Base-by-base conservation (phyloP, 2,888 invertebrate genomes). In the Tipula lateralis region DNA sequence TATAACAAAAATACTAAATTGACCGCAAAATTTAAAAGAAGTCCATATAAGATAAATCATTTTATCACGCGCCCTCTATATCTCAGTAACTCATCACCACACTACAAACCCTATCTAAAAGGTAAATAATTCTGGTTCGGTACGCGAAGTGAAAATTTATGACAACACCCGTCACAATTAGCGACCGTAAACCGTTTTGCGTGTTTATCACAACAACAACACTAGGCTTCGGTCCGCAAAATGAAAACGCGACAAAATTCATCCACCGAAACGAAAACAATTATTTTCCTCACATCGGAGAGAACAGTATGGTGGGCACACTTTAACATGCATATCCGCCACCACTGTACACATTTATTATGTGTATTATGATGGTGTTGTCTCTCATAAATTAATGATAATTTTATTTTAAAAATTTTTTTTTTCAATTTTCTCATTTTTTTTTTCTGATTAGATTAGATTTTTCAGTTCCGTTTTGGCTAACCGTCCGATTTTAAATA, bases 401-500 rank as follows among this genome's bases (percentile, higher is more conserved):
- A 66, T 66, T 66, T 50, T 19, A 16, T 50, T 44, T 44, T 44
- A 6, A 16, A 3, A 6, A 2, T 81, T 29, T 13, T 32, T 82
- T 32, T 82, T 32, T 82, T 30, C 82, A 82, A 82, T 82, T 82
- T 82, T 82, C 32, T 82, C 32, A 82, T 82, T 82, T 30, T 30
- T 82, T 16, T 82, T 82, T 82, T 82, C 32, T 82, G 82, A 82
- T 82, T 82, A 82, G 82, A 82, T 82, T 82, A 82, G 82, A 82
- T 82, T 82, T 66, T 66, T 12, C 82, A 82, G 34, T 83, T 83
- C 83, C 83, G 83, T 32, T 83, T 83, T 34, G 83, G 83, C 83
- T 36, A 83, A 83, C 83, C 83, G 83, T 83, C 83, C n/a, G 83
- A 83, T 83, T 83, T 83, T 34, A 83, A 83, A 83, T 83, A 34